A percentile compares a stretch with the other conserved stretches of the same genome.
These are phyloP conservation scores for Phania funesta DNA, from an alignment of 2,888 invertebrate genomes.

Conservation along the genomic window DNA sequence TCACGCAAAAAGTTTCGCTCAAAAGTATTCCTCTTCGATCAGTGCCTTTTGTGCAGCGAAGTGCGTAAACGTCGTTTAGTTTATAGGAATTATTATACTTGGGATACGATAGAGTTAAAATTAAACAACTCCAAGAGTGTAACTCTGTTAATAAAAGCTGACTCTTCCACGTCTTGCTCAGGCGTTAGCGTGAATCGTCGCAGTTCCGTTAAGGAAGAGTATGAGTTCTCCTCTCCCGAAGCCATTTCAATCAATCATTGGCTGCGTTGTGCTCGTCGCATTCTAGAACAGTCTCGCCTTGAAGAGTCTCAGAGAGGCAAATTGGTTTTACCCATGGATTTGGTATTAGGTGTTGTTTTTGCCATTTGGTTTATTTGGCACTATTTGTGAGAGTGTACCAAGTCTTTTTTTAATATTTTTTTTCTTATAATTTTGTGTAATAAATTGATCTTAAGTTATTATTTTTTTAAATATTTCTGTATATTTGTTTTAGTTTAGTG, in stretches of 20 bases:
- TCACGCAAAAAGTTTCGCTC: slow-evolving; percentile 76
- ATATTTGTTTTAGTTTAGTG: slow-evolving; percentile 6
- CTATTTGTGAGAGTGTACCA: slow-evolving; percentile 71
- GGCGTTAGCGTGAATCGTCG: not conserved
- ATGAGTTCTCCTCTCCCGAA: slow-evolving; percentile 74
- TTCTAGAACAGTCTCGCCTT: slow-evolving; percentile 73
- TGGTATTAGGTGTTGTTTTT: slow-evolving; percentile 73
- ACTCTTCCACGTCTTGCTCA: slow-evolving; percentile 7
- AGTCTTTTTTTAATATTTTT: not conserved
- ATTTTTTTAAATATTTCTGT: slow-evolving; percentile 3
- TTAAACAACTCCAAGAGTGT: slow-evolving; percentile 75
- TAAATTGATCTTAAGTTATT: slow-evolving; percentile 51
- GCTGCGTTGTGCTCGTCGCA: slow-evolving; percentile 74
- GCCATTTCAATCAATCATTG: slow-evolving; percentile 75
- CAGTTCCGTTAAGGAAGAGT: slow-evolving; percentile 72
- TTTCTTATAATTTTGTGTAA: slow-evolving; percentile 1
- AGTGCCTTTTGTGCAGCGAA: slow-evolving; percentile 78
- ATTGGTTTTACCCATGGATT: slow-evolving; percentile 76
- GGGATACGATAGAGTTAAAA: slow-evolving; percentile 76
- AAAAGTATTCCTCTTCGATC: slow-evolving; percentile 79
- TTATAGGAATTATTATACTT: slow-evolving; percentile 77
- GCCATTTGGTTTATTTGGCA: slow-evolving; percentile 78
- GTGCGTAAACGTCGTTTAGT: slow-evolving; percentile 76
- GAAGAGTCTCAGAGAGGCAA: slow-evolving; percentile 72
- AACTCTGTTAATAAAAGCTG: slow-evolving; percentile 71